Percentiles rank a stretch among this genome's conserved stretches.
These are phyloP conservation scores for Eledona agricola DNA, from an alignment of 2,888 invertebrate species.

Conservation along the genomic window DNA sequence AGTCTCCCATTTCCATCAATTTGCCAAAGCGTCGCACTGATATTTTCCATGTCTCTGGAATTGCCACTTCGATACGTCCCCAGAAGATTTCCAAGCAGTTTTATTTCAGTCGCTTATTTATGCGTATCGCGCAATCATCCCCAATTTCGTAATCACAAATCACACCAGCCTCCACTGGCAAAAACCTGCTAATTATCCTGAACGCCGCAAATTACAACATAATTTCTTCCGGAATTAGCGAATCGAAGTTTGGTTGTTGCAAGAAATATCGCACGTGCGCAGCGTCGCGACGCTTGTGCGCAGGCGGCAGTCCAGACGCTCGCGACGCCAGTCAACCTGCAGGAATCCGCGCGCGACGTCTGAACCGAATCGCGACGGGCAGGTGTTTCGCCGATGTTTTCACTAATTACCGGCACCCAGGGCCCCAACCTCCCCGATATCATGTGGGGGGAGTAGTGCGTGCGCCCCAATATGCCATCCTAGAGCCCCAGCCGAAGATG, in stretches of 20 bases:
- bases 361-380: constrained; percentile 15
- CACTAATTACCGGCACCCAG: constrained; percentile 18
- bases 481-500: constrained; percentile 19
- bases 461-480: constrained; percentile 1
- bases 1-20: constrained; percentile 15
- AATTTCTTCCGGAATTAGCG: constrained; percentile 46
- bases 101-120: background rate
- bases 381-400: constrained; percentile 26
- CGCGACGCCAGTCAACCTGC: constrained; percentile 62
- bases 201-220: constrained; percentile 44
- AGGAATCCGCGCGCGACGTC: constrained; percentile 50
- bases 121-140: background rate
- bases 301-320: constrained; percentile 63
- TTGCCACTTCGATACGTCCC: constrained; percentile 3
- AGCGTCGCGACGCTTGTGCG: constrained; percentile 62
- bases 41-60: constrained; percentile 14
- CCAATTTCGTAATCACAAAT: background rate
- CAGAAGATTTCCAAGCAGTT: background rate
- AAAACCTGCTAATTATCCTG: constrained; percentile 6
- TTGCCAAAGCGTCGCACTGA: constrained; percentile 7
- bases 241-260: constrained; percentile 48
- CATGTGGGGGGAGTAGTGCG: constrained; percentile 14
- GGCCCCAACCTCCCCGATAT: background rate
- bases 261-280: constrained; percentile 64
- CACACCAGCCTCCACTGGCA: constrained; percentile 1